Conservation (phyloP, 1,140 invertebrate species). For the Anoplolepis gracilipes region DNA sequence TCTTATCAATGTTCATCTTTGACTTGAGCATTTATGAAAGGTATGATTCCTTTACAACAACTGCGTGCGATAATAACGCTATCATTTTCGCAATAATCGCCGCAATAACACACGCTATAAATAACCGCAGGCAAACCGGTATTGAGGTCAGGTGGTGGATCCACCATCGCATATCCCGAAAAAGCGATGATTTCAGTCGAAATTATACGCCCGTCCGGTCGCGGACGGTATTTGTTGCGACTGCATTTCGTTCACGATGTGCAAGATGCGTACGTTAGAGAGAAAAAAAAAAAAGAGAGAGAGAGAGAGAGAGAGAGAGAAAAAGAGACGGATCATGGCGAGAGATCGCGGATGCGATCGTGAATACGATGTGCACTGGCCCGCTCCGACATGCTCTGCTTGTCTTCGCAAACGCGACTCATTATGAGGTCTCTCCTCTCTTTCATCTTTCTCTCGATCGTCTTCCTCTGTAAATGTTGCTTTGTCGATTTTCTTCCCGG, state of each 20-base stretch:
- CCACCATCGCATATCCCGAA: constrained; percentile 16
- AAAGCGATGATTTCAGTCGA: constrained; percentile 24
- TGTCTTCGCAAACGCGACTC: constrained; percentile 81
- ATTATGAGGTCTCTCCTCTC: constrained; percentile 77
- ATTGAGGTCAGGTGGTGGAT: constrained; percentile 15
- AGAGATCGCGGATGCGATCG: constrained; percentile 76
- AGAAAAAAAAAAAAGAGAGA: no score
- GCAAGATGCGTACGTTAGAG: background rate
- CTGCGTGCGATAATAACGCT: constrained; percentile 18
- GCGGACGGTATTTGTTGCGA: constrained; percentile 3
- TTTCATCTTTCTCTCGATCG: constrained; percentile 9
- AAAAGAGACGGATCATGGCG: constrained; percentile 58
- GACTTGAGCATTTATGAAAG: background rate
- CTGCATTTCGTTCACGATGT: constrained; percentile 35
- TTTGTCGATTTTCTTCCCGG: constrained; percentile 11
- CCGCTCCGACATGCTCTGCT: constrained; percentile 83
- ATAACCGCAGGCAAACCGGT: constrained; percentile 44
- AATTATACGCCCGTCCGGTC: background rate
- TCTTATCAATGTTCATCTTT: background rate
- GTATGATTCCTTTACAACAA: background rate
- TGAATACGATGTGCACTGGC: constrained; percentile 83
- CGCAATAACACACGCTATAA: constrained; percentile 38
- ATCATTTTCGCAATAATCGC: constrained; percentile 29
- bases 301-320: no score
- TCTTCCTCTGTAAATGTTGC: background rate